Base-by-base conservation (phyloP, 1,140 invertebrate species). In the Apocrypta bakeri region DNA sequence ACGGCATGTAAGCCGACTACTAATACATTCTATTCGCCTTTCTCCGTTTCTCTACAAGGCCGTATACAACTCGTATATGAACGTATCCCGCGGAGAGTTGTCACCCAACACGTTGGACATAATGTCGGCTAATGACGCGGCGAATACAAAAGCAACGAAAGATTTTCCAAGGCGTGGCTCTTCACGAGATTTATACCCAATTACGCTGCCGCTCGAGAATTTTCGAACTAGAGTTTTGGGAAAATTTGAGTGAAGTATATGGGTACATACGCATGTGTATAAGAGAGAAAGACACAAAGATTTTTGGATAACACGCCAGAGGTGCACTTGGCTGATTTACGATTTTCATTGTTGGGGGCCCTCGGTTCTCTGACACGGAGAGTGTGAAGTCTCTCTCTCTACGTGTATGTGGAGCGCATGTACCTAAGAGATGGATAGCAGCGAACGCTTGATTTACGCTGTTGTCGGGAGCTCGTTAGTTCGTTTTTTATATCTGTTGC, bases 311-410 rank as follows among this genome's bases (percentile, higher is more conserved):
- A 17, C 21, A 21, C 33, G 21, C 33, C 1, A 21, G 29, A 24
- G 14, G 61, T 42, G 76, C 63, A n/a, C 40, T 71, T 42, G 78
- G 68, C 78, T 79, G 78, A 79, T 79, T 79, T 79, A 79, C 29
- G 66, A 61, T 56, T 72, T 31, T 56, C 76, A 69, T 79, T 79
- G 64, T 79, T n/a, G 76, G 27, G 21, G 21, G 76, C 33, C 37
- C 37, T 48, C 64, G 25, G 64, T 14, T n/a, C 24, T 17, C 33
- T 37, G 3, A 37, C 33, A 4, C 9, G n/a, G 27, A 48, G 74
- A 76, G 56, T 63, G 24, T 29, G 48, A 27, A 63, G 31, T 76
- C 2, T 56, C 21, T 21, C 40, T n/a, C n/a, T n/a, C n/a, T n/a
- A 12, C 40, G 1, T 56, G 48, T 56, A 7, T 76, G 8, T 6